These are phyloP conservation scores for Oceanodroma leucorhoa DNA, from an alignment of 2,797 vertebrate species.

Conservation along the genomic window DNA sequence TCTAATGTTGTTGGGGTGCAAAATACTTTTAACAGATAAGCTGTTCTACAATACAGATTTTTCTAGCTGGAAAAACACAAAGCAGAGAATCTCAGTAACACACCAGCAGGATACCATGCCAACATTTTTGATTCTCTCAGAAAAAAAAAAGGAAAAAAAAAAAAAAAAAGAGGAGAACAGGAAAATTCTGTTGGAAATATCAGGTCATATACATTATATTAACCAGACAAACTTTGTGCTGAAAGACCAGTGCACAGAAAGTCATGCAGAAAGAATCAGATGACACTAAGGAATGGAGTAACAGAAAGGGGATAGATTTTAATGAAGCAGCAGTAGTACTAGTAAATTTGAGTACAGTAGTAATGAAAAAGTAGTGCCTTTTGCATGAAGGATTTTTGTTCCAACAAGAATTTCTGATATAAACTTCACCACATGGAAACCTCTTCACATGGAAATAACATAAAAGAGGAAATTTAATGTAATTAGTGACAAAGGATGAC, in stretches of 20 bases:
- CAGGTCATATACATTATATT: neutral
- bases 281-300: neutral
- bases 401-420: neutral
- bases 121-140: neutral
- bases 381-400: neutral
- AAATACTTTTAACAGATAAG: neutral
- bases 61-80: neutral
- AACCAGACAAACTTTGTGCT: neutral
- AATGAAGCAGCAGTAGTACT: neutral
- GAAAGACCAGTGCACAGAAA: neutral
- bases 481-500: neutral
- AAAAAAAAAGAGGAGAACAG: neutral
- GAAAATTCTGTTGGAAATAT: neutral
- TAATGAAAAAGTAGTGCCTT: neutral
- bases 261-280: neutral
- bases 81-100: neutral
- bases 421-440: neutral
- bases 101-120: neutral
- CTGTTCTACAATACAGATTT: neutral
- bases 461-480: neutral
- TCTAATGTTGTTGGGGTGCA: neutral
- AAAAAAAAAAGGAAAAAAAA: no score
- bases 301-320: neutral
- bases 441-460: neutral
- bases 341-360: neutral